A percentile compares a stretch with the other conserved stretches of the same genome.
phyloP scores from a whole-genome alignment of 2,113 vertebrate genomes.

The Dicrurus megarhynchus region DNA sequence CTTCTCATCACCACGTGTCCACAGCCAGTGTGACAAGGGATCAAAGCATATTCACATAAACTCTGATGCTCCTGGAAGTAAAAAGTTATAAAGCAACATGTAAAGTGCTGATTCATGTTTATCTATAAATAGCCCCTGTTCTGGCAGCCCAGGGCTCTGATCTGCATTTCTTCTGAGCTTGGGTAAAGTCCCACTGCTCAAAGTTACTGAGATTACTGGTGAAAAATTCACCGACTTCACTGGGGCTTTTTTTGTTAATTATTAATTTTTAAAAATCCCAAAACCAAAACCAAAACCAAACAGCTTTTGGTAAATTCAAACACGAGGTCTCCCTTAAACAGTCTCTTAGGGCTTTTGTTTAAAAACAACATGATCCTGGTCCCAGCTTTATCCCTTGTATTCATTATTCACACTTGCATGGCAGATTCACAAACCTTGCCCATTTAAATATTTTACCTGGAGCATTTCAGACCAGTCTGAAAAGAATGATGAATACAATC shows the following conservation, averaged over 20 bases:
- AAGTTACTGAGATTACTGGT: not conserved
- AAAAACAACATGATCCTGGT: not conserved
- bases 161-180: not conserved
- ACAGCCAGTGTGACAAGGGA: slow-evolving; percentile 76
- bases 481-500: not conserved
- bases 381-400: not conserved
- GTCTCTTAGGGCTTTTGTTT: not conserved
- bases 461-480: not conserved
- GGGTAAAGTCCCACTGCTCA: not conserved
- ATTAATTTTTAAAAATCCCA: not conserved
- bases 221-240: not conserved
- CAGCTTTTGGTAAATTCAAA: not conserved
- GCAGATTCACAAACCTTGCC: not conserved
- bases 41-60: slow-evolving; percentile 73
- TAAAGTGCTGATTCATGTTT: not conserved
- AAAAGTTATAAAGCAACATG: not conserved
- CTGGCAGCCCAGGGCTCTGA: not conserved
- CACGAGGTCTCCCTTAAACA: not conserved
- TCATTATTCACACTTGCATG: not conserved
- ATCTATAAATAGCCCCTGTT: not conserved
- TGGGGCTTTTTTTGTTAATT: not conserved
- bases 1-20: slow-evolving; percentile 70
- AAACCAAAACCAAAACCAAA: not conserved
- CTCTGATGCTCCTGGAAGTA: slow-evolving; percentile 73
- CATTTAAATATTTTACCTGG: not conserved